Percentiles rank a stretch among this genome's conserved stretches.
Conservation (phyloP, 2,888 invertebrate genomes). For the Meganola albula region DNA sequence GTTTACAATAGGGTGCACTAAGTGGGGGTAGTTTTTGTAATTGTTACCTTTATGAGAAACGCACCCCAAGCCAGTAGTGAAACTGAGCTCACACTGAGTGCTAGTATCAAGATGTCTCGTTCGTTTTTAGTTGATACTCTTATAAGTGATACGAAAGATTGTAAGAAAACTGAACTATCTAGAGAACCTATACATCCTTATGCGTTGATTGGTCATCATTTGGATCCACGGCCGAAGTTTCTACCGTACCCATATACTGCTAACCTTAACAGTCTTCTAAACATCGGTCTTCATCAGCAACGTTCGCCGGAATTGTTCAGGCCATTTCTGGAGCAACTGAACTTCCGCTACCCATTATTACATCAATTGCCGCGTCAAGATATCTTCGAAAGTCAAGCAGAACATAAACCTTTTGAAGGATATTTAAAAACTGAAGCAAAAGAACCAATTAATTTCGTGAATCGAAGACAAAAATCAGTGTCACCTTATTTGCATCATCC, state of each 20-base stretch:
- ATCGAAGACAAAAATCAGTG: slow-evolving; percentile 58
- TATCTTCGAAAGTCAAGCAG: slow-evolving; percentile 43
- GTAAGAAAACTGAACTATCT: slow-evolving; percentile 52
- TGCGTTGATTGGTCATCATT: slow-evolving; percentile 51
- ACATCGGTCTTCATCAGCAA: slow-evolving; percentile 80
- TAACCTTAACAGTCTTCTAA: slow-evolving; percentile 81
- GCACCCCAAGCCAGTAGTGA: slow-evolving; percentile 56
- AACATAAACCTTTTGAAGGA: slow-evolving; percentile 43
- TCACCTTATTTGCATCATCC: slow-evolving; percentile 67
- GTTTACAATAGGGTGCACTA: slow-evolving; percentile 72
- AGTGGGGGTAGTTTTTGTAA: slow-evolving; percentile 78
- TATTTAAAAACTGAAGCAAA: slow-evolving; percentile 55
- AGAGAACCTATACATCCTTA: slow-evolving; percentile 62
- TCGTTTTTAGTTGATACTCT: slow-evolving; percentile 90
- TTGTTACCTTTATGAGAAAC: slow-evolving; percentile 62
- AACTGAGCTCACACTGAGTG: slow-evolving; percentile 39
- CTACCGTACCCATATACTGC: slow-evolving; percentile 80
- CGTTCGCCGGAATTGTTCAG: slow-evolving; percentile 66
- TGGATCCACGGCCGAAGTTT: slow-evolving; percentile 65
- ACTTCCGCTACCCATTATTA: slow-evolving; percentile 60
- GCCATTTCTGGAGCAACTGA: slow-evolving; percentile 66
- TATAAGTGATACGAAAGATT: slow-evolving; percentile 80
- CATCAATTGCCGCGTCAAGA: slow-evolving; percentile 64
- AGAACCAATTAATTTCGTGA: slow-evolving; percentile 53
- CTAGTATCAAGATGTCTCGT: slow-evolving; percentile 81